Evolutionary conservation across 1,140 invertebrate species (phyloP).

Genomic region (Sipha flava): DNA sequence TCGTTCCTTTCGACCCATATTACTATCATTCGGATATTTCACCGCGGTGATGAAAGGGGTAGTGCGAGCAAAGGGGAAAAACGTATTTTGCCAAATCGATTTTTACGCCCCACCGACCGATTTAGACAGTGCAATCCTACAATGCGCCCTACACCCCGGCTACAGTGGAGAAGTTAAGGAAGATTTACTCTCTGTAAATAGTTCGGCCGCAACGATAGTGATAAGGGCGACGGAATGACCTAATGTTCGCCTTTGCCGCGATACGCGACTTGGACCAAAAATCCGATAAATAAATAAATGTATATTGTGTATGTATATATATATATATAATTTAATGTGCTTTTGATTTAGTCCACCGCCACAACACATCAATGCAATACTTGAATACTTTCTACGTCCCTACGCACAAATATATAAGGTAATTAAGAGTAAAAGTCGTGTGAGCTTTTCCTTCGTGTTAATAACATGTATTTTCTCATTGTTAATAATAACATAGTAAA

Average conservation of each 20-base stretch:
- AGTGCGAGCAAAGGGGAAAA: not conserved
- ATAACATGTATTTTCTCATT: too few relatives aligned
- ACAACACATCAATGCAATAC: too few relatives aligned
- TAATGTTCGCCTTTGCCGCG: too few relatives aligned
- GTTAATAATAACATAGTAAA: too few relatives aligned
- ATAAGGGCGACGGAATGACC: not conserved
- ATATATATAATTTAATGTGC: too few relatives aligned
- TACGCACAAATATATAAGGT: not conserved
- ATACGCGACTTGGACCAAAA: not conserved
- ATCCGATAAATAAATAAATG: not conserved
- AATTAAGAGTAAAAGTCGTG: not conserved
- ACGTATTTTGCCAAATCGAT: conserved; percentile 25
- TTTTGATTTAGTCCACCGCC: too few relatives aligned
- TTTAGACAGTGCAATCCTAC: conserved; percentile 12
- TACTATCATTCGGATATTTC: too few relatives aligned
- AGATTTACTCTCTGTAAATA: conserved; percentile 15
- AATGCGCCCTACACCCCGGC: not conserved
- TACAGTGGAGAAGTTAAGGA: not conserved
- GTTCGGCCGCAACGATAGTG: not conserved
- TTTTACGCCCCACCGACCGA: conserved; percentile 29
- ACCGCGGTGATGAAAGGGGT: not conserved
- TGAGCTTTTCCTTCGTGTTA: not conserved
- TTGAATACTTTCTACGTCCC: too few relatives aligned
- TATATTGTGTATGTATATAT: not conserved
- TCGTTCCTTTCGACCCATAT: too few relatives aligned